Conservation (phyloP, 2,113 vertebrate species). For the Ceuthmochares aereus region DNA sequence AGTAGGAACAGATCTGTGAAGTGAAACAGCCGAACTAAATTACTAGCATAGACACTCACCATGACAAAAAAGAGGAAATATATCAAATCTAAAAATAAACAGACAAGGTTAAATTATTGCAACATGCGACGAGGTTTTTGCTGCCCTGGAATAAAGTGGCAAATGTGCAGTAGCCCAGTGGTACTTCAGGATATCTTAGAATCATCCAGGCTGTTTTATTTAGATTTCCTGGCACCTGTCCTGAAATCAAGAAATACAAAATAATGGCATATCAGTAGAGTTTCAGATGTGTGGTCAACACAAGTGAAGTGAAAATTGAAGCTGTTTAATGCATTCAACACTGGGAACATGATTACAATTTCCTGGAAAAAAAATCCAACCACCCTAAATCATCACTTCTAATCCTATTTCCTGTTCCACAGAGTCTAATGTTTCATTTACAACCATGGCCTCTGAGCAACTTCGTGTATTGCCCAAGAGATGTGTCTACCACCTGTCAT, state of each 20-base stretch:
- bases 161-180: neutral
- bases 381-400: neutral
- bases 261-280: neutral
- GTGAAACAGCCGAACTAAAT: neutral
- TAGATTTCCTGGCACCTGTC: neutral
- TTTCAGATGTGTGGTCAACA: neutral
- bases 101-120: slow-evolving; percentile 1
- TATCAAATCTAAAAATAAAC: slow-evolving; percentile 4
- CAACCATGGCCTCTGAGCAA: neutral
- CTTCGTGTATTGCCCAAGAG: neutral
- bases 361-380: neutral
- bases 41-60: neutral
- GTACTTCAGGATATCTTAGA: neutral
- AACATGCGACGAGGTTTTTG: neutral
- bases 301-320: neutral
- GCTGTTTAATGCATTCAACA: neutral
- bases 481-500: neutral
- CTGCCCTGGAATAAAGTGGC: neutral
- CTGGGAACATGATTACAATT: neutral
- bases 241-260: neutral
- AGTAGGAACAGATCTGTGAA: neutral
- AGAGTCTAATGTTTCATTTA: neutral
- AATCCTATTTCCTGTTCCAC: slow-evolving; percentile 18
- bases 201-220: neutral
- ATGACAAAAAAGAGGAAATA: neutral